A percentile compares a stretch with the other conserved stretches of the same genome.
Conservation (phyloP, 1,140 invertebrate genomes). For the Drosophila rhopaloa region DNA sequence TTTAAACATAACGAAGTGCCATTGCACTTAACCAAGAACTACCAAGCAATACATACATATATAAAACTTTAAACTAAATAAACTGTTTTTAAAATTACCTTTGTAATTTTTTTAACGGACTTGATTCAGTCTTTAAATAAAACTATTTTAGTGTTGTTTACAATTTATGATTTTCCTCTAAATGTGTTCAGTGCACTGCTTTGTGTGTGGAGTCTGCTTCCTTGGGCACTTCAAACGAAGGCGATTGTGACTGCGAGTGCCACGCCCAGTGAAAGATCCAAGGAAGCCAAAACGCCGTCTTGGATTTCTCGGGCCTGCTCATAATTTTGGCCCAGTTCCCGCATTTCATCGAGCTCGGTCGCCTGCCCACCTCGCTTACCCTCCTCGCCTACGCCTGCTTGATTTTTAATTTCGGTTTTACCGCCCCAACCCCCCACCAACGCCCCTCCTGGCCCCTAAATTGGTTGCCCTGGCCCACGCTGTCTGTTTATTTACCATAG, state of each 20-base stretch:
- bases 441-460: constrained; percentile 2
- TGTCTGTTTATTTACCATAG: constrained; percentile 76
- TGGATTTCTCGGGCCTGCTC: constrained; percentile 66
- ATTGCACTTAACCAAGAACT: no score
- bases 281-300: constrained; percentile 36
- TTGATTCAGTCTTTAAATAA: no score
- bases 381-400: constrained; percentile 56
- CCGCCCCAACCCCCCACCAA: neutral
- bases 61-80: no score
- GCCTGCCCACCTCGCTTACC: neutral
- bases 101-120: no score
- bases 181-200: neutral
- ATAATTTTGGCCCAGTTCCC: constrained; percentile 64
- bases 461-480: constrained; percentile 35
- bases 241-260: constrained; percentile 40
- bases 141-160: no score
- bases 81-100: no score
- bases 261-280: constrained; percentile 55
- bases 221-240: constrained; percentile 69
- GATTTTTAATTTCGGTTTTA: constrained; percentile 75
- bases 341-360: constrained; percentile 20
- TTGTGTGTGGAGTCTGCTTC: constrained; percentile 35
- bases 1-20: no score
- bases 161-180: neutral
- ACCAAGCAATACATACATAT: no score